Evolutionary conservation across 2,797 vertebrate species (phyloP).

Genomic region (Spatula versicolor): DNA sequence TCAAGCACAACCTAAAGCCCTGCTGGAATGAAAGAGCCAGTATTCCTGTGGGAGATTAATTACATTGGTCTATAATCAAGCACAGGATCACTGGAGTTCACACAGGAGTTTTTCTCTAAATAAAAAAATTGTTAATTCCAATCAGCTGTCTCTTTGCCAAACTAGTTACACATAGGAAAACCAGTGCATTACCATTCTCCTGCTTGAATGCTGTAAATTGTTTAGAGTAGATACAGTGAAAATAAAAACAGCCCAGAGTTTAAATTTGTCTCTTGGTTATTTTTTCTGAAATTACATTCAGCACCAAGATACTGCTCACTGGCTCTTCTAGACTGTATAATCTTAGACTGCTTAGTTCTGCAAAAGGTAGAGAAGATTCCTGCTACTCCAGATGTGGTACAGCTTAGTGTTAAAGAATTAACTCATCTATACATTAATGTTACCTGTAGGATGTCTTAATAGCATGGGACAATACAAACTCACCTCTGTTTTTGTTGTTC

Average conservation of each 20-base stretch:
- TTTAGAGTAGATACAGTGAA: background rate
- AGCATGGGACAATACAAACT: background rate
- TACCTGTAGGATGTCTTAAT: background rate
- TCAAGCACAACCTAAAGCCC: background rate
- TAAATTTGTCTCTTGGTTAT: background rate
- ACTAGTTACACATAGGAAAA: background rate
- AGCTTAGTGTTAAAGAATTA: background rate
- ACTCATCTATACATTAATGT: background rate
- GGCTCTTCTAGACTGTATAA: background rate
- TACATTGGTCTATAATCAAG: background rate
- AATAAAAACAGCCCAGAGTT: background rate
- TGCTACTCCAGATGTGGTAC: background rate
- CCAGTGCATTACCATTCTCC: background rate
- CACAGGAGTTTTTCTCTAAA: background rate
- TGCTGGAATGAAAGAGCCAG: background rate
- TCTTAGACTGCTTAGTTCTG: background rate
- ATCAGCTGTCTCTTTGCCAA: background rate
- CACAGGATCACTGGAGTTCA: background rate
- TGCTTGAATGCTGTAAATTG: background rate
- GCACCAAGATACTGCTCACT: background rate
- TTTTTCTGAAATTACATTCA: background rate
- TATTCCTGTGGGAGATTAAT: background rate
- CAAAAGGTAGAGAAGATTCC: accelerated
- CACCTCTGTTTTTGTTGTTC: background rate
- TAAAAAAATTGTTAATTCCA: background rate